These are phyloP conservation scores for Cosmia trapezina DNA, from an alignment of 2,888 invertebrate genomes.

Conservation along the genomic window DNA sequence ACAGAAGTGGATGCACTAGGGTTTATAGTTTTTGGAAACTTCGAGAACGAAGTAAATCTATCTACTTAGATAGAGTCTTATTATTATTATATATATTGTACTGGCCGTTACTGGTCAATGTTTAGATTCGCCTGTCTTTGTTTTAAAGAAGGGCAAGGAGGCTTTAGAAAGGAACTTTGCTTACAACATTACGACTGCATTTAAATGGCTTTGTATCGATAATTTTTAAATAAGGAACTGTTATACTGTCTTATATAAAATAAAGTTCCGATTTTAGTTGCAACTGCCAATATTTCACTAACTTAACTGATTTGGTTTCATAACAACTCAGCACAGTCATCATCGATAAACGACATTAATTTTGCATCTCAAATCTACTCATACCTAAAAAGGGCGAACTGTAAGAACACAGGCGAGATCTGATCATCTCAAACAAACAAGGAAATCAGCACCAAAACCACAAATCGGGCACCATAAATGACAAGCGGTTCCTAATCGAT, in stretches of 20 bases:
- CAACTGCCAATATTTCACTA: no score
- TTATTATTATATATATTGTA: no score
- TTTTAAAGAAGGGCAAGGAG: no score
- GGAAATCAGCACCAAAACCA: slow-evolving; percentile 13
- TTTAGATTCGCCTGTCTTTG: not conserved
- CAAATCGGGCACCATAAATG: slow-evolving; percentile 40
- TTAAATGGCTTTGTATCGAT: not conserved
- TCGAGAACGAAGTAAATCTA: not conserved
- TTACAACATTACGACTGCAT: not conserved
- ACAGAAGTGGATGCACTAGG: slow-evolving; percentile 33
- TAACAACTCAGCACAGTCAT: not conserved
- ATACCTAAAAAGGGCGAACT: not conserved
- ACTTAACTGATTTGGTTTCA: not conserved
- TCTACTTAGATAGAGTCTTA: not conserved
- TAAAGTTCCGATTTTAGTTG: not conserved
- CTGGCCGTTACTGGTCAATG: not conserved
- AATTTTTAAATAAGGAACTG: not conserved
- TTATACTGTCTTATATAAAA: not conserved
- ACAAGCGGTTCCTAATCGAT: slow-evolving; percentile 42
- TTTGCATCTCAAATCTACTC: not conserved
- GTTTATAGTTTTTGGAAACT: not conserved
- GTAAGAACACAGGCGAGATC: not conserved
- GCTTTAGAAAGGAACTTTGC: no score
- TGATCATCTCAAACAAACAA: slow-evolving; percentile 7
- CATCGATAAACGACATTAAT: not conserved